phyloP scores from a whole-genome alignment of 2,888 invertebrate genomes.

The Melanargia galathea region DNA sequence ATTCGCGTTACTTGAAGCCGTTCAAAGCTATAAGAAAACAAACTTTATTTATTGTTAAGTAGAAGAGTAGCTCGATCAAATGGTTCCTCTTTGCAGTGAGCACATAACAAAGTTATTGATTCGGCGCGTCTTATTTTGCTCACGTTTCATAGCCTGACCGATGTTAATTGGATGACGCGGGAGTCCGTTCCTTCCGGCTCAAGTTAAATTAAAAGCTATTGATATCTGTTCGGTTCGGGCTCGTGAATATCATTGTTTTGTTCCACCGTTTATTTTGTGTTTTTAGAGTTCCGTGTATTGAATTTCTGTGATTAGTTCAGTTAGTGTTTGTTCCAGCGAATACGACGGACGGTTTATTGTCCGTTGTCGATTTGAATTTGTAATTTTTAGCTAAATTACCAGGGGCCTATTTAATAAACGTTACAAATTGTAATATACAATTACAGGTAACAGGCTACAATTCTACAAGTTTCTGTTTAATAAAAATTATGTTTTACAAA shows the following conservation, averaged over 20 bases:
- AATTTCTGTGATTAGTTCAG: not conserved
- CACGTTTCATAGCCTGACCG: constrained; percentile 40
- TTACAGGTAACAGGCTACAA: no score
- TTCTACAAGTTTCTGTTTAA: no score
- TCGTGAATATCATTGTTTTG: constrained; percentile 14
- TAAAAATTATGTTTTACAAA: no score
- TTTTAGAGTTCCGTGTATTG: constrained; percentile 33
- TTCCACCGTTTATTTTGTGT: constrained; percentile 31
- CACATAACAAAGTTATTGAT: constrained; percentile 41
- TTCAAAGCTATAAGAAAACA: no score
- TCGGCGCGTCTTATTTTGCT: constrained; percentile 44
- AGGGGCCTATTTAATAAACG: no score
- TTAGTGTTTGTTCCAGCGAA: not conserved
- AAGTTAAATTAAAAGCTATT: constrained; percentile 31
- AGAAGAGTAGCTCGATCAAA: not conserved
- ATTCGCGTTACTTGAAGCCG: no score
- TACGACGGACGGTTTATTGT: no score
- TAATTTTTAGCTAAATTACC: no score
- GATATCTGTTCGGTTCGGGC: constrained; percentile 21
- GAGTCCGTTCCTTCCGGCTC: constrained; percentile 39
- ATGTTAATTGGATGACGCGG: constrained; percentile 52
- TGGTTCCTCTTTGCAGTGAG: constrained; percentile 3
- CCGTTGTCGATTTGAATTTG: no score
- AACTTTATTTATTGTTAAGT: not conserved
- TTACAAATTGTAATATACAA: no score